These are phyloP conservation scores for Chaetodon trifasciatus DNA, from an alignment of 2,797 vertebrate genomes.

Conservation along the genomic window DNA sequence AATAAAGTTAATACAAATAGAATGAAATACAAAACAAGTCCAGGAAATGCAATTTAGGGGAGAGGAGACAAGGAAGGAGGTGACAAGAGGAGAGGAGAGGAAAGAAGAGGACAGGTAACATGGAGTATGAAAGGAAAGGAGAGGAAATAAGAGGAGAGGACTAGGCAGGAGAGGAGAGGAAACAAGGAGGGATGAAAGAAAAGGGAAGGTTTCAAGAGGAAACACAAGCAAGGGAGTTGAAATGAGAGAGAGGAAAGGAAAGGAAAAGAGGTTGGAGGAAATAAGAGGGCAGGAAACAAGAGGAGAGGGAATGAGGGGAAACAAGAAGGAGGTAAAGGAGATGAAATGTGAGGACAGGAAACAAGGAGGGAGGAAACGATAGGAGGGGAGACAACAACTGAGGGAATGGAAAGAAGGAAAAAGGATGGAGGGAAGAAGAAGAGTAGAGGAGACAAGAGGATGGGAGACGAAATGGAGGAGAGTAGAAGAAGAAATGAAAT, in stretches of 20 bases:
- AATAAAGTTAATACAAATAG: not conserved
- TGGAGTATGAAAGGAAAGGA: not conserved
- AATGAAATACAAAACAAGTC: no score
- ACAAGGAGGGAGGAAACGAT: no score
- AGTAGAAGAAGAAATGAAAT: not conserved
- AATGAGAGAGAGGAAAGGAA: not conserved
- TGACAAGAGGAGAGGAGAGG: not conserved
- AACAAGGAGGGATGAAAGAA: not conserved
- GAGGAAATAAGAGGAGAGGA: not conserved
- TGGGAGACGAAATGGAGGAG: not conserved
- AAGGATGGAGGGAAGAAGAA: not conserved
- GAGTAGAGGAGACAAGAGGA: not conserved
- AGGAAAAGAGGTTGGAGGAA: not conserved
- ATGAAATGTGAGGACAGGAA: not conserved
- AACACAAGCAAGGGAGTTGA: not conserved
- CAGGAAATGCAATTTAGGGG: not conserved
- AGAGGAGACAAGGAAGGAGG: not conserved
- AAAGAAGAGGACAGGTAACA: rapidly evolving
- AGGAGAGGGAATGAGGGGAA: not conserved
- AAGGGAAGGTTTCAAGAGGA: not conserved
- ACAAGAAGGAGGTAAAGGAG: not conserved
- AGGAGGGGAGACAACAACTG: not conserved
- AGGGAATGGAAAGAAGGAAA: not conserved
- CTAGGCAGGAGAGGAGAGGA: not conserved
- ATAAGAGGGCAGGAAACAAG: not conserved